Conservation (phyloP, 2,797 vertebrate genomes). For the Taeniopygia guttata region DNA sequence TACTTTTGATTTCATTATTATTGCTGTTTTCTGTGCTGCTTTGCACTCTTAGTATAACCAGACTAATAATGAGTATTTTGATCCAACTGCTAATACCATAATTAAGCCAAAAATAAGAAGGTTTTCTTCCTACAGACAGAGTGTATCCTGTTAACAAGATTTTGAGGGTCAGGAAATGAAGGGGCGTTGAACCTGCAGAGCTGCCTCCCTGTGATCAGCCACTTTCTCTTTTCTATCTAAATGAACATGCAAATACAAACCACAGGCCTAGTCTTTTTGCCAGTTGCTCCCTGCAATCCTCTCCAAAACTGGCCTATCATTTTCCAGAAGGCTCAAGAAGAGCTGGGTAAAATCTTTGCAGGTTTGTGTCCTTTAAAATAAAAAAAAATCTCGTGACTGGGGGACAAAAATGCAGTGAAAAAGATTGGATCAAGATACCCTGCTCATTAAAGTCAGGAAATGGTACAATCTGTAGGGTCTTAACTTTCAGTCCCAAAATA, state of each 20-base stretch:
- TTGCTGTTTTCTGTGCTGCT: background rate
- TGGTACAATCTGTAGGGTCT: background rate
- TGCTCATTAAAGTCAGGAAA: slow-evolving; percentile 13
- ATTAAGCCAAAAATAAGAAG: background rate
- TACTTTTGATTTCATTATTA: background rate
- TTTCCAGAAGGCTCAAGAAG: background rate
- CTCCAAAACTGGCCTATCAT: background rate
- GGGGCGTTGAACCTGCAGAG: background rate
- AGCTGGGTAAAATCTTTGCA: background rate
- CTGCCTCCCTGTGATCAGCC: background rate
- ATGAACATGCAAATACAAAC: background rate
- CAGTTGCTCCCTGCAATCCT: background rate
- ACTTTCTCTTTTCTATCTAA: background rate
- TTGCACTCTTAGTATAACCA: background rate
- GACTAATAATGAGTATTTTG: background rate
- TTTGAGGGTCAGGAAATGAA: background rate
- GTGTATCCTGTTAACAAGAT: background rate
- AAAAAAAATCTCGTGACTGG: background rate
- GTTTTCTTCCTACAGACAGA: background rate
- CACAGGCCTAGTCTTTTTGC: background rate
- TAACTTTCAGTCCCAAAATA: slow-evolving; percentile 28
- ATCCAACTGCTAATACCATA: background rate
- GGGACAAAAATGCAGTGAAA: slow-evolving; percentile 10
- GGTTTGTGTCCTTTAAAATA: slow-evolving; percentile 12
- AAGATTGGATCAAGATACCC: background rate